Evolutionary conservation across 2,113 vertebrate genomes (phyloP).

Genomic region (Pithys albifrons): DNA sequence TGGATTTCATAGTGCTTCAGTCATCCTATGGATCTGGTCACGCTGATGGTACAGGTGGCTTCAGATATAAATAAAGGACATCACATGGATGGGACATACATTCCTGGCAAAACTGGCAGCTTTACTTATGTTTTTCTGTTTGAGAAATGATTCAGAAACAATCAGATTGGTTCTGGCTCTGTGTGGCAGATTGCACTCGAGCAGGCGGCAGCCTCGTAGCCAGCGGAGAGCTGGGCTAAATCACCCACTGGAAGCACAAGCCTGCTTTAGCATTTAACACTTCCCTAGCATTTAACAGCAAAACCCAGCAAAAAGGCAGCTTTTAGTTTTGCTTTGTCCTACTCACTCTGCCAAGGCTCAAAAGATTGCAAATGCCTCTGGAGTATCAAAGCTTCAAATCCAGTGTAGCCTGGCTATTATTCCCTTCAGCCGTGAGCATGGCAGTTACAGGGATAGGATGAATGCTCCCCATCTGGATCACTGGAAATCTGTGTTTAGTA

Average conservation of each 20-base stretch:
- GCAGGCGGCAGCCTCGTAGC: not conserved
- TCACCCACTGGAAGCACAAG: slow-evolving; percentile 1
- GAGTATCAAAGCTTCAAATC: slow-evolving; percentile 16
- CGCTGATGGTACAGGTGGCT: not conserved
- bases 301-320: not conserved
- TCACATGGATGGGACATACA: not conserved
- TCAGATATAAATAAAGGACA: not conserved
- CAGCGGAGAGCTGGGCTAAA: not conserved
- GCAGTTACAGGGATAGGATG: not conserved
- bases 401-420: not conserved
- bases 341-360: not conserved
- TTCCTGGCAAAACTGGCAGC: not conserved
- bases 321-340: slow-evolving; percentile 30
- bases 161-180: slow-evolving; percentile 25
- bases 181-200: not conserved
- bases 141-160: slow-evolving; percentile 35
- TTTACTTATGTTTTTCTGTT: slow-evolving; percentile 1
- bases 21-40: not conserved
- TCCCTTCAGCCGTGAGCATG: not conserved
- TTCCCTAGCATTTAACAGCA: slow-evolving; percentile 7
- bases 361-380: slow-evolving; percentile 4
- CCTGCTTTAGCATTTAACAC: slow-evolving; percentile 10
- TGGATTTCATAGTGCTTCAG: not conserved
- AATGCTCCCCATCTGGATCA: not conserved
- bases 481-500: not conserved